Evolutionary conservation across 2,113 vertebrate genomes (phyloP), one percentile per base, ranked within the genome.

Genomic region (Tachysurus vachellii): DNA sequence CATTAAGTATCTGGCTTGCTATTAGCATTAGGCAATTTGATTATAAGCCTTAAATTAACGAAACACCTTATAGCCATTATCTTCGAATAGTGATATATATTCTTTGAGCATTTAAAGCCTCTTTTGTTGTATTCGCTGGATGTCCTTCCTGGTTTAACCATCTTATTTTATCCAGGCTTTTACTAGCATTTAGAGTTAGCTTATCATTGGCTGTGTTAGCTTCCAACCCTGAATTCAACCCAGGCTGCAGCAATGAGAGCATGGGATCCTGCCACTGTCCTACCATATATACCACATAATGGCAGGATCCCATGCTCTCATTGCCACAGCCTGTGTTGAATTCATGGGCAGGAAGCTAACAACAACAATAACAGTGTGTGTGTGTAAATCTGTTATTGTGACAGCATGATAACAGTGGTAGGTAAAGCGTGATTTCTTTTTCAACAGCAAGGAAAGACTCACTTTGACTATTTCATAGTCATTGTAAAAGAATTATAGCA

Each of bases 401-500:
- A 53, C 54, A 26, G 56, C 17, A 66, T 54, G 31, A 53, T 83
- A 87, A 71, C 9, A 82, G 16, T 75, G 11, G 36, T 73, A 26
- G 4, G 14, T 82, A 82, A 36, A 31, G 14, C 50, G n/a, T 23
- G 61, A 70, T 89, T 77, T 73, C 26, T 42, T 42, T 70, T 53
- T 76, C 42, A 84, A 68, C 12, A 68, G 75, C 7, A 81, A 44
- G 47, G 26, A 81, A 47, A 47, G 13, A 61, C 26, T 89, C 16
- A 77, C 50, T 86, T 68, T 86, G 66, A 61, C 57, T 28, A 70
- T 82, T 85, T 82, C 61, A 82, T 85, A n/a, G 85, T 42, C 50
- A 42, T 9, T 62, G 56, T 62, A 62, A 82, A 36, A 62, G 44
- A 31, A 59, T 87, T 82, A 59, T 87, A 42, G 19, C 50, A 61